A percentile compares a stretch with the other conserved stretches of the same genome.
Conservation (phyloP, 2,113 vertebrate genomes). For the Lepisosteus oculatus region DNA sequence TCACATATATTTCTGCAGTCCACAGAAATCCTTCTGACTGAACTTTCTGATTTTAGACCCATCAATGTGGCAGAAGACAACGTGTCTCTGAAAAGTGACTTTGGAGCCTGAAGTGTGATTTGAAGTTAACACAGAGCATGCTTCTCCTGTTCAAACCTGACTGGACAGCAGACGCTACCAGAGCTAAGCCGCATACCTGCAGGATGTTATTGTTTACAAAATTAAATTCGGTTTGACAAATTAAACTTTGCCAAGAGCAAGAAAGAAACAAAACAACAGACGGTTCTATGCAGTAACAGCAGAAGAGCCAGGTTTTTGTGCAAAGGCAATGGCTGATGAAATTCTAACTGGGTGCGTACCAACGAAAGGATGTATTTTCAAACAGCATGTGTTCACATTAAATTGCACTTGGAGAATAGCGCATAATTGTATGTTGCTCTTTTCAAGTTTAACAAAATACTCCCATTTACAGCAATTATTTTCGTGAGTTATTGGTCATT, state of each 20-base stretch:
- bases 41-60: conserved; percentile 9
- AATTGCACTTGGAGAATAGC: too few relatives aligned
- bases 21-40: not conserved
- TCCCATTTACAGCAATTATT: too few relatives aligned
- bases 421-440: too few relatives aligned
- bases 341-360: not conserved
- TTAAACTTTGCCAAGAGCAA: conserved; percentile 3
- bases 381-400: not conserved
- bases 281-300: conserved; percentile 6
- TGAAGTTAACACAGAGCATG: not conserved
- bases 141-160: not conserved
- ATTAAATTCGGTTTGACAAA: conserved; percentile 11
- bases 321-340: too few relatives aligned
- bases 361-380: not conserved
- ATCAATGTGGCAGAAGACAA: not conserved
- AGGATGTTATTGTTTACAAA: not conserved
- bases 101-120: conserved; percentile 2
- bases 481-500: too few relatives aligned
- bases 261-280: not conserved
- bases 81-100: conserved; percentile 5
- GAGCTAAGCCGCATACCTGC: not conserved
- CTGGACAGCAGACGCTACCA: not conserved
- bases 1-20: not conserved
- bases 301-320: too few relatives aligned
- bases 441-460: too few relatives aligned